Evolutionary conservation across 2,888 invertebrate genomes (phyloP).

Genomic region (Odontocolon sp.): DNA sequence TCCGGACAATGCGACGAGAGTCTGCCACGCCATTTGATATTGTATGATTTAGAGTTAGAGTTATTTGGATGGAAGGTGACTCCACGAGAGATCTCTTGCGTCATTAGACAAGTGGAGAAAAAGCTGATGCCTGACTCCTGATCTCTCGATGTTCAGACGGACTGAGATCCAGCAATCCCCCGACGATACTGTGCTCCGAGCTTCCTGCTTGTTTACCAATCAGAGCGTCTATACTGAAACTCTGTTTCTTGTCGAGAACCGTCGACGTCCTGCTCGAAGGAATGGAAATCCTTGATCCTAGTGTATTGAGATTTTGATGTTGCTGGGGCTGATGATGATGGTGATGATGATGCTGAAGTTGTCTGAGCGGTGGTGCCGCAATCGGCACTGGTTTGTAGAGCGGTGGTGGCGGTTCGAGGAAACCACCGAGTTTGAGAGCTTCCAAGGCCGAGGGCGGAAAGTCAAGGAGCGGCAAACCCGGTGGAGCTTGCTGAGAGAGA

Average conservation of each 20-base stretch:
- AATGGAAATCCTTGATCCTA: slow-evolving; percentile 16
- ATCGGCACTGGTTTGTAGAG: slow-evolving; percentile 79
- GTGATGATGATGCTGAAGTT: slow-evolving; percentile 65
- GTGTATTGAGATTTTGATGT: slow-evolving; percentile 37
- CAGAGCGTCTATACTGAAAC: slow-evolving; percentile 84
- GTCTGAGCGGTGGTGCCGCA: slow-evolving; percentile 74
- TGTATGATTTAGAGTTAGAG: slow-evolving; percentile 6
- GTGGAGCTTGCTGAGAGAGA: slow-evolving; percentile 82
- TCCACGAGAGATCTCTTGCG: slow-evolving; percentile 71
- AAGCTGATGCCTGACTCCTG: slow-evolving; percentile 85
- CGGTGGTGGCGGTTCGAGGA: slow-evolving; percentile 80
- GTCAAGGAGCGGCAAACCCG: slow-evolving; percentile 81
- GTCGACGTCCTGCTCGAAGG: slow-evolving; percentile 39
- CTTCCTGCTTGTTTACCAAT: slow-evolving; percentile 80
- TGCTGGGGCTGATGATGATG: slow-evolving; percentile 60
- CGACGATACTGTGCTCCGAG: slow-evolving; percentile 70
- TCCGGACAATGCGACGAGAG: slow-evolving; percentile 5
- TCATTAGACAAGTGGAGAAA: slow-evolving; percentile 84
- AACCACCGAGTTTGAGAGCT: slow-evolving; percentile 77
- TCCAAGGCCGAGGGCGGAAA: slow-evolving; percentile 78
- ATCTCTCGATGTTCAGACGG: slow-evolving; percentile 78
- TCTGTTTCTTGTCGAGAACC: slow-evolving; percentile 75
- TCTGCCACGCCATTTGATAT: background rate
- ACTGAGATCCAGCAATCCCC: slow-evolving; percentile 77
- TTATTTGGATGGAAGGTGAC: background rate